A percentile compares a stretch with the other conserved stretches of the same genome.
phyloP scores from a whole-genome alignment of 1,140 invertebrate genomes.

The Bathynomus jamesi region DNA sequence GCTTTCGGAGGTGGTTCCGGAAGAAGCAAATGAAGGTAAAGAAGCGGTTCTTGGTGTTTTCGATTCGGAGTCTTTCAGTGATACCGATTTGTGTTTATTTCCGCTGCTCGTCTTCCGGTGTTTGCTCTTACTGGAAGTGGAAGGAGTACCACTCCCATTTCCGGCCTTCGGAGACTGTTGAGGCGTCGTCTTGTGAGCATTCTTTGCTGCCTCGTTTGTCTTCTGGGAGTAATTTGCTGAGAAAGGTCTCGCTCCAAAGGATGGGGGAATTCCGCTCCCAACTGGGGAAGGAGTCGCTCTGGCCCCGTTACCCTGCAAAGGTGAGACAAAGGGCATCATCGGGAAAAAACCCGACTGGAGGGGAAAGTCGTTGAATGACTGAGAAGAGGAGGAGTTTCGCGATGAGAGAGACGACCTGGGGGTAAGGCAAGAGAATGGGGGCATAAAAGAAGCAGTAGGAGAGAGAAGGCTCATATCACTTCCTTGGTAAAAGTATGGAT shows the following conservation, averaged over 20 bases:
- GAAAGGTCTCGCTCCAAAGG: not conserved
- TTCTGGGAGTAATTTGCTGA: not conserved
- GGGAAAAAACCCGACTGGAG: not conserved
- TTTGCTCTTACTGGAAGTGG: not conserved
- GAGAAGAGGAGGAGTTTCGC: not conserved
- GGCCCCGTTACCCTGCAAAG: not conserved
- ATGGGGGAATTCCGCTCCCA: not conserved
- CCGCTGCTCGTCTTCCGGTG: not conserved
- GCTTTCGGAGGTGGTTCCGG: not conserved
- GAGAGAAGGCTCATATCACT: not conserved
- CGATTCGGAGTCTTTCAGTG: not conserved
- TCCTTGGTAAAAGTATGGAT: not conserved
- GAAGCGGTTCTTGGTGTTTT: not conserved
- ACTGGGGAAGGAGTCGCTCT: not conserved
- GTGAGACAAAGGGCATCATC: not conserved
- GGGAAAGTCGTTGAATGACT: not conserved
- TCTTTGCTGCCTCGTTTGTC: not conserved
- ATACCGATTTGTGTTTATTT: not conserved
- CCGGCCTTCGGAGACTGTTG: not conserved
- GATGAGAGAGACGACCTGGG: not conserved
- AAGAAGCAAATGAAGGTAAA: not conserved
- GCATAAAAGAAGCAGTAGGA: not conserved
- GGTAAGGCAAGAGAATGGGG: not conserved
- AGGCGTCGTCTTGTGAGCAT: not conserved
- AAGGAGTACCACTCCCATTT: not conserved